Base-by-base conservation (phyloP, 2,797 vertebrate genomes). In the Perodicticus potto region DNA sequence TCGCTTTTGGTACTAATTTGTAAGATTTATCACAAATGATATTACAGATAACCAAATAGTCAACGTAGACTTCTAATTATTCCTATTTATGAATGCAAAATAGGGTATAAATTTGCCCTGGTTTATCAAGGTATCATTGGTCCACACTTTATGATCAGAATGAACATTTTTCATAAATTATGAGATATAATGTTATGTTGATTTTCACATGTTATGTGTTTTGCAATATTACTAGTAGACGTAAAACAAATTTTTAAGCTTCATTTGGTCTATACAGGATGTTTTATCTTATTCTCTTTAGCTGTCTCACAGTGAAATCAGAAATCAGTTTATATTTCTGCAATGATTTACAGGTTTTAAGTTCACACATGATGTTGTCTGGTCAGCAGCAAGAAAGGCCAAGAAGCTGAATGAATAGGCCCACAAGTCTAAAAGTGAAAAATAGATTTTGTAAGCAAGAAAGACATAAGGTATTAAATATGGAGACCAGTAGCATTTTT, bases 241-340 rank as follows among this genome's bases (percentile, higher is more conserved):
- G 1, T 55, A 85, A 93, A 83, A 82, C 8, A 22, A 10, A 43
- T 40, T 55, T 14, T 83, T 87, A 70, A 53, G 7, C 65, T 63
- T 81, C 16, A 20, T 76, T 84, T 87, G 49, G 14, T 80, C 11
- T 57, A 17, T 37, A 10, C 0, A 74, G 13, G 14, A n/a, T 87
- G 4, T 91, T 65, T 20, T 70, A 27, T 91, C 94, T 94, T 34
- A 81, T 23, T 76, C 11, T 85, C 16, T 49, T 45, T 22, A 45
- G 7, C 8, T 78, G 88, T 89, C 73, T 19, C 5, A 0, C 5
- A 81, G 9, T 59, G 78, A 92, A 74, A 74, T 49, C 2, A 20
- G 22, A 84, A 92, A 45, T 86, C 10, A 49, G 69, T 93, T 86
- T 74, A 55, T 14, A 74, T 86, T 92, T 89, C n/a, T 88, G 34